Evolutionary conservation across 1,140 invertebrate species (phyloP).

Genomic region (Drosophila truncata): DNA sequence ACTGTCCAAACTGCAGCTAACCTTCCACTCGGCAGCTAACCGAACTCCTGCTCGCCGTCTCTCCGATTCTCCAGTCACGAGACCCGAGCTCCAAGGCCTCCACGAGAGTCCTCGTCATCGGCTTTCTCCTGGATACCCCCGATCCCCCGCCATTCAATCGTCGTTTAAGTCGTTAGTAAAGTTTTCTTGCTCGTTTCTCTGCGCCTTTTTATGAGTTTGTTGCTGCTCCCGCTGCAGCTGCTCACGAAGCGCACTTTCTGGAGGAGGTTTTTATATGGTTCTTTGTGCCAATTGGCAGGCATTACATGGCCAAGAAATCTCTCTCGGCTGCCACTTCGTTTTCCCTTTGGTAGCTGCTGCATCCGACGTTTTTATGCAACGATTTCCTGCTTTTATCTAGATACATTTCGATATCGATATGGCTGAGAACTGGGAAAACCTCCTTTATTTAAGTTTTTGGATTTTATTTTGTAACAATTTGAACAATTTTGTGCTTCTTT

Average conservation of each 20-base stretch:
- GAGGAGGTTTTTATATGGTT: conserved; percentile 32
- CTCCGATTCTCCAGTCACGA: conserved; percentile 1
- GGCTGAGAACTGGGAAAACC: neutral
- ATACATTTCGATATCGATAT: conserved; percentile 9
- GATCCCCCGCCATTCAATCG: conserved; percentile 22
- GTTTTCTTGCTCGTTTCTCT: conserved; percentile 75
- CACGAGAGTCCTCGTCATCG: conserved; percentile 44
- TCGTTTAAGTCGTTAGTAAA: conserved; percentile 79
- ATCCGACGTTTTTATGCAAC: conserved; percentile 3
- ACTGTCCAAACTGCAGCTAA: conserved; percentile 78
- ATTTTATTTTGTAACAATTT: neutral
- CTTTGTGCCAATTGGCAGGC: conserved; percentile 67
- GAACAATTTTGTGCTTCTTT: neutral
- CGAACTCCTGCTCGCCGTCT: conserved; percentile 19
- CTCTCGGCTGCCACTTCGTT: conserved; percentile 25
- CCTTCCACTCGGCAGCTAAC: conserved; percentile 46
- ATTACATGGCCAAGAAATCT: conserved; percentile 56
- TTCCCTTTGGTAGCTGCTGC: conserved; percentile 15
- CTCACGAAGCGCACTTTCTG: conserved; percentile 40
- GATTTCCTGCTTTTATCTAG: conserved; percentile 13
- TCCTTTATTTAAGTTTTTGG: neutral
- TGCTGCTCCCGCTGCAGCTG: conserved; percentile 56
- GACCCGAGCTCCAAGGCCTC: conserved; percentile 17
- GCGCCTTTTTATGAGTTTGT: conserved; percentile 65
- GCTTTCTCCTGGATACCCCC: conserved; percentile 36